Base-by-base conservation (phyloP, 1,140 invertebrate species). In the Piezodorus guildinii region DNA sequence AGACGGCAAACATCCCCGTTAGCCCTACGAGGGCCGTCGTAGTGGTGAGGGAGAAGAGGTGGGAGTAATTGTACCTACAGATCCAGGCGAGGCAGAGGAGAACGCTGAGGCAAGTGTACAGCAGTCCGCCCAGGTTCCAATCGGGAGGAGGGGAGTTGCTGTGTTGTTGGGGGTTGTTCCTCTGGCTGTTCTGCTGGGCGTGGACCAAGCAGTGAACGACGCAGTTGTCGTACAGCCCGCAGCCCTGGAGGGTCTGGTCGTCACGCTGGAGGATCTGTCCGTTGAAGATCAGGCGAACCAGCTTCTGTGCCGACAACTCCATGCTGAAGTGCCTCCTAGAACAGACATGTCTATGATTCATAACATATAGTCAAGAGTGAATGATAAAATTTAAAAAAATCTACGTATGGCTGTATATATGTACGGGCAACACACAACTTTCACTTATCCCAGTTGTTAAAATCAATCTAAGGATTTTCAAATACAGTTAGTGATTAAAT, bases 191-290 rank as follows among this genome's bases (percentile, higher is more conserved):
- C 30, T 78, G 73, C 30, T 76, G 77, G 45, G 80, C 80, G 69
- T 87, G 85, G 51, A 94, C 84, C 23, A 93, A 78, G 74, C 90
- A 92, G 73, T 94, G 91, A 21, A 95, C 85, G 4, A 93, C 90
- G 73, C 88, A 91, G 70, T 90, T 88, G 73, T 94, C 83, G 72
- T 83, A 86, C 43, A 95, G 77, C 17, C 90, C 89, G 75, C 83
- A 89, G 23, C 81, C 82, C 65, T 86, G 79, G 46, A 95, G 74
- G 10, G 89, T 91, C 65, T 83, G 79, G 60, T 75, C 79, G 66
- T 93, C 90, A 66, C 85, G 82, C 64, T 84, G 80, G 19, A 95
- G 75, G 51, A 93, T 83, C 69, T 89, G 87, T 14, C 91, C 91
- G 74, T 91, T 91, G 73, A 90, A 94, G 58, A 95, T 90, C 54